These are phyloP conservation scores for Rhagologus leucostigma DNA, from an alignment of 2,113 vertebrate species.

Conservation along the genomic window DNA sequence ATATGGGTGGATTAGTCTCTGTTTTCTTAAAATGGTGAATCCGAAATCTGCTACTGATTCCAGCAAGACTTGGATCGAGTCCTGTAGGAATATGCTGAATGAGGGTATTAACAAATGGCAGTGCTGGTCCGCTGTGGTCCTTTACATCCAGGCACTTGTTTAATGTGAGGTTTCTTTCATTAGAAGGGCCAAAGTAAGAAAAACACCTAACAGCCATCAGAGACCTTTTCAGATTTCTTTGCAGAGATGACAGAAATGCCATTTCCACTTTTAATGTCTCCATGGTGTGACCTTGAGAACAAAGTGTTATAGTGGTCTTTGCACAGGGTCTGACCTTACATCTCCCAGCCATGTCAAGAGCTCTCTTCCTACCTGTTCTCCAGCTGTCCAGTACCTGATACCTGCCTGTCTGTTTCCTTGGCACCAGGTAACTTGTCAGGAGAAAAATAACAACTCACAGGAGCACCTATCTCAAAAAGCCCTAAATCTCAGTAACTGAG, in stretches of 20 bases:
- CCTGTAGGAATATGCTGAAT: neutral
- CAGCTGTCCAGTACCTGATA: neutral
- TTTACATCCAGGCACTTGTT: neutral
- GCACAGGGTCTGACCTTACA: neutral
- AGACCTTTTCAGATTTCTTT: neutral
- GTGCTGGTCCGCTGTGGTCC: neutral
- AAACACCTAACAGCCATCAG: neutral
- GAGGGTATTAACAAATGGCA: neutral
- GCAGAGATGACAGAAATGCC: neutral
- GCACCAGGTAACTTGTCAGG: neutral
- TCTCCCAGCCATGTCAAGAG: neutral
- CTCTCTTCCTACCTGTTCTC: neutral
- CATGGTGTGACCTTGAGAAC: neutral
- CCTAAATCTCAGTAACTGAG: neutral
- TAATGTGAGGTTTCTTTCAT: neutral
- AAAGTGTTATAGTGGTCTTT: neutral
- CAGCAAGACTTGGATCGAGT: neutral
- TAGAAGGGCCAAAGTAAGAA: neutral
- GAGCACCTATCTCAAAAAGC: neutral
- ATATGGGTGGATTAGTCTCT: neutral
- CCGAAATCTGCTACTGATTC: neutral
- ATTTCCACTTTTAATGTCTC: neutral
- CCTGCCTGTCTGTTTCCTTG: neutral
- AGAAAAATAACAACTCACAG: neutral
- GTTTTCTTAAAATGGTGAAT: neutral